Evolutionary conservation across 2,113 vertebrate genomes (phyloP).

Genomic region (Dicrurus megarhynchus): DNA sequence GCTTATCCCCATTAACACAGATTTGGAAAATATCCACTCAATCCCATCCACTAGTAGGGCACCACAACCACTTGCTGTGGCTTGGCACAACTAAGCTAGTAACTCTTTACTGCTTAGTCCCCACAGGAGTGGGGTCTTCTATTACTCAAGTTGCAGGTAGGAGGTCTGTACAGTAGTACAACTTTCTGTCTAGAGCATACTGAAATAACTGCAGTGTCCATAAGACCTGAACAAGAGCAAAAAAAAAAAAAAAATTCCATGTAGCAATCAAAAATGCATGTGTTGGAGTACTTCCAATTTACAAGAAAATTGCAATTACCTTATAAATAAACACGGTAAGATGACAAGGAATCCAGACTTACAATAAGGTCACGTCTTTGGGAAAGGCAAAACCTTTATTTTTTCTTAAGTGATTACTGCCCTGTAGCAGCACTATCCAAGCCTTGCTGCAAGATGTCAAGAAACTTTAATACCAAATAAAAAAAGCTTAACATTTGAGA

Average conservation of each 20-base stretch:
- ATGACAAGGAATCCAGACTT: background rate
- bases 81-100: conserved; percentile 12
- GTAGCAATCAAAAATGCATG: background rate
- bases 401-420: background rate
- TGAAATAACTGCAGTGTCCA: background rate
- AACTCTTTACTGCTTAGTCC: background rate
- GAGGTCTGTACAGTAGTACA: background rate
- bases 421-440: background rate
- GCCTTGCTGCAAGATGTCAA: conserved; percentile 22
- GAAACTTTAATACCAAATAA: conserved; percentile 22
- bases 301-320: background rate
- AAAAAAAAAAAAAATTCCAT: background rate
- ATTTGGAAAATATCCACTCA: background rate
- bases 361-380: background rate
- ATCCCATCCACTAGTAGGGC: background rate
- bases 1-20: background rate
- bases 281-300: background rate
- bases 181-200: background rate
- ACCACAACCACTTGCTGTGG: background rate
- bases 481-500: conserved; percentile 31
- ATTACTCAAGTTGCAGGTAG: background rate
- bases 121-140: background rate
- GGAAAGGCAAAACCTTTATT: background rate
- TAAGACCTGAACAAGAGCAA: background rate
- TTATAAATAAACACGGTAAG: background rate